Conservation (phyloP, 2,888 invertebrate genomes). For the Portevinia maculata region DNA sequence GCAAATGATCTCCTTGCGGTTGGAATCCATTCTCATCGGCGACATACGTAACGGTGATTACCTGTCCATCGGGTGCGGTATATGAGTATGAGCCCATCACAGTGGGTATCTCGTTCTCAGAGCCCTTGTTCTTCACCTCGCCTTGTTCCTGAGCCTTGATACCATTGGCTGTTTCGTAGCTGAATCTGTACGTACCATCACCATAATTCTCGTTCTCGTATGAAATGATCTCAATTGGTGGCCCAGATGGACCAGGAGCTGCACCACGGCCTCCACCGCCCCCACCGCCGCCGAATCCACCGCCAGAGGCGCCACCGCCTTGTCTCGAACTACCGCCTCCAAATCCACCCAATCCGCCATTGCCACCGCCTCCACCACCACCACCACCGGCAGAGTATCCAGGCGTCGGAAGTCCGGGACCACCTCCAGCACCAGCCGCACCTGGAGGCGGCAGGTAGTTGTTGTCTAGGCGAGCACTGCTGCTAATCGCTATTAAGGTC, state of each 20-base stretch:
- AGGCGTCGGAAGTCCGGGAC: constrained; percentile 82
- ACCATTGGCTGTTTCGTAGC: constrained; percentile 87
- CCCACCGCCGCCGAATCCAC: constrained; percentile 77
- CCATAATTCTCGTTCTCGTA: constrained; percentile 85
- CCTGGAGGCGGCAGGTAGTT: constrained; percentile 84
- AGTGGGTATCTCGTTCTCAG: constrained; percentile 84
- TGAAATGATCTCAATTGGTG: constrained; percentile 84
- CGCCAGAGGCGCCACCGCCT: constrained; percentile 77
- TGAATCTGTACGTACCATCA: constrained; percentile 85
- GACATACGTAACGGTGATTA: constrained; percentile 85
- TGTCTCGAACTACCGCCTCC: constrained; percentile 79
- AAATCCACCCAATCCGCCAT: too few species aligned
- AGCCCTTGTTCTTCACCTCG: constrained; percentile 85
- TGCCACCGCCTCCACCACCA: constrained; percentile 82
- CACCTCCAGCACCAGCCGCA: constrained; percentile 82
- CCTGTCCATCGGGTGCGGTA: constrained; percentile 86
- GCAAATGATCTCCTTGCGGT: constrained; percentile 85
- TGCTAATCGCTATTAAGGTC: constrained; percentile 82
- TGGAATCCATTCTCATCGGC: constrained; percentile 88
- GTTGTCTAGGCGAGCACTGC: constrained; percentile 84
- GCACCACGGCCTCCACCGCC: constrained; percentile 77
- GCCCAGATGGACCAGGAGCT: constrained; percentile 78
- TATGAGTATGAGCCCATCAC: constrained; percentile 86
- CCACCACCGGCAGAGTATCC: constrained; percentile 80
- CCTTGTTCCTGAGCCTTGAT: constrained; percentile 86